Percentiles rank a stretch among this genome's conserved stretches.
These are phyloP conservation scores for Caenorhabditis panamensis DNA, from an alignment of 2,888 invertebrate species.

Conservation along the genomic window DNA sequence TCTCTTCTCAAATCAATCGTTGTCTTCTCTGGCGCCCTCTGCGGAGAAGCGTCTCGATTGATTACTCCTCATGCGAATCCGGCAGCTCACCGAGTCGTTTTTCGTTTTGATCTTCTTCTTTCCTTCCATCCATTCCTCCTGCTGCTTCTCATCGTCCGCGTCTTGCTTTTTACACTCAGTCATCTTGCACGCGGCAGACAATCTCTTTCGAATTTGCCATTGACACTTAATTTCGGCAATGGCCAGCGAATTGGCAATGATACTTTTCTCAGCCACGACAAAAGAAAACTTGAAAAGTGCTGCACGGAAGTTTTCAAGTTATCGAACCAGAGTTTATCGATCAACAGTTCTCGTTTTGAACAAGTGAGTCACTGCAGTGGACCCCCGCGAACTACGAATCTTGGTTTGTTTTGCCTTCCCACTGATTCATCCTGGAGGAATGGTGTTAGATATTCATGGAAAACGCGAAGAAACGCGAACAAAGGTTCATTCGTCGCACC, in stretches of 20 bases:
- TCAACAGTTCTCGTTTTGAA: too few relatives aligned
- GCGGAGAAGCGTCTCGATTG: constrained; percentile 41
- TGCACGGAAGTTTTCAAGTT: too few relatives aligned
- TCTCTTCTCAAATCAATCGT: constrained; percentile 50
- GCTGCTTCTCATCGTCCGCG: constrained; percentile 52
- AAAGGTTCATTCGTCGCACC: constrained; percentile 3
- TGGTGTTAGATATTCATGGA: constrained; percentile 37
- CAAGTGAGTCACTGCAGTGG: not conserved
- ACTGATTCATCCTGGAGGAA: constrained; percentile 21
- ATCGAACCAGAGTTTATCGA: too few relatives aligned
- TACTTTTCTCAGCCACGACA: constrained; percentile 12
- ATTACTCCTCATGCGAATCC: constrained; percentile 57
- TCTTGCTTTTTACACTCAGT: constrained; percentile 58
- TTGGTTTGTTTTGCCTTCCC: not conserved
- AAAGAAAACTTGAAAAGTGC: not conserved
- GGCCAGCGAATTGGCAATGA: constrained; percentile 3
- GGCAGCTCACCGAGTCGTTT: constrained; percentile 54
- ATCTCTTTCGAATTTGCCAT: constrained; percentile 61
- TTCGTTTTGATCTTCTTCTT: constrained; percentile 53
- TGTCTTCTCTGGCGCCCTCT: not conserved
- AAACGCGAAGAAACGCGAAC: constrained; percentile 2
- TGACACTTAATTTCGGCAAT: constrained; percentile 61
- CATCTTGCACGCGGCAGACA: constrained; percentile 51
- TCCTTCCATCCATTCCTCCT: constrained; percentile 27
- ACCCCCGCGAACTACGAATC: too few relatives aligned